Evolutionary conservation across 30 jellyfish, hydroid and myxozoan genomes (phyloP), one percentile per base, ranked within the genome.

Genomic region (Cassiopea xamachana): DNA sequence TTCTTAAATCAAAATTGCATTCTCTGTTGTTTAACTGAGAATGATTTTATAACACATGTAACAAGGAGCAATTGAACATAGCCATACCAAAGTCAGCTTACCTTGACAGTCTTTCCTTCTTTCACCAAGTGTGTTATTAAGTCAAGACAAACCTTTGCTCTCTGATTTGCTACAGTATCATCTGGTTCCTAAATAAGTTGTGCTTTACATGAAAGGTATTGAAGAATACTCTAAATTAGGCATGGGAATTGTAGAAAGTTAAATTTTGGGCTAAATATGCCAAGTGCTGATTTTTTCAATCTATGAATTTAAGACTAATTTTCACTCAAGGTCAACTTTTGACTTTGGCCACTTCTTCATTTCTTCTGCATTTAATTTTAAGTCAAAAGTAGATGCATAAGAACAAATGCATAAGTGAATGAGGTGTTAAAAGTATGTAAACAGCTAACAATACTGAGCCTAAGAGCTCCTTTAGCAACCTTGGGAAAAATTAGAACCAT

Each of bases 131-230:
- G 79, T 48, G 86, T 82, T 6, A 89, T 76, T 61, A 89, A 61
- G 51, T 81, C 80, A 48, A 89, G 67, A 51, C 89, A 80, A 49
- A 72, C 69, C 44, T 61, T 83, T 0, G 81, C 86, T 46, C 92
- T 60, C 77, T 78, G 83, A 75, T 89, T 81, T 75, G 89, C 82
- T 8, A 51, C 91, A 60, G 1, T 45, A 44, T 80, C 90, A 81
- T 89, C 92, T 12, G 60, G 68, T 12, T 60, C 84, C 94, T 87
- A 62, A 16, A 71, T 64, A 14, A 64, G 15, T 7, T 64, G 12
- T 0, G 12, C 64, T 55, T 55, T 10, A 55, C 59, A 75, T 39
- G 8, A 14, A 48, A 86, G 9, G 2, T 27, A 39, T 27, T 48
- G 50, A 13, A 10, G 3, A 27, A 1, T 15, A 2, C 3, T 13